Base-by-base conservation (phyloP, 2,888 invertebrate species). In the Polietes domitor region DNA sequence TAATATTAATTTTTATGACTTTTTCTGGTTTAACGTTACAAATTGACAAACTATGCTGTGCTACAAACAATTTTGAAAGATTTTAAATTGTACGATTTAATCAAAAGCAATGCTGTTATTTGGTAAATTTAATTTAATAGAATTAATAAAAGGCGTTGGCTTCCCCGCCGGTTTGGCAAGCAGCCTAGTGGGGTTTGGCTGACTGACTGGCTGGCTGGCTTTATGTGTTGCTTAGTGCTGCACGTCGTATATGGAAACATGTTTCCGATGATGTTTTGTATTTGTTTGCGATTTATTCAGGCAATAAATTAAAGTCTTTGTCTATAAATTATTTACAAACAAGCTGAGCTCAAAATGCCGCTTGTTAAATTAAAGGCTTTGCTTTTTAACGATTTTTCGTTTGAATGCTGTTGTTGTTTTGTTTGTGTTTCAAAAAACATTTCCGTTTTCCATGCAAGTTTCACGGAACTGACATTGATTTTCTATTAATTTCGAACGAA, bases 261-360 rank as follows among this genome's bases (percentile, higher is more conserved):
- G 68, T 68, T 43, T 68, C n/a, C 32, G 28, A 32, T 32, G n/a
- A 61, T 47, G 47, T 61, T 61, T 28, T 61, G 19, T 50, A 2
- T 17, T 50, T 50, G 15, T 61, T 68, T 47, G 41, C 37, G 32
- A 63, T 63, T 63, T 24, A 43, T 26, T 53, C 26, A 19, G n/a
- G 19, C 53, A 12, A 72, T 53, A 72, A 72, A 72, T 55, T 72
- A 72, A 72, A 32, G 75, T 32, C 63, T 53, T 75, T 75, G 65
- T 75, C 50, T 63, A 32, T 68, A n/a, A 37, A 55, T 43, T 41
- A 15, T 28, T 2, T 15, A 68, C 24, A 26, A 4, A 41, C 43
- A 61, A 28, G 43, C 65, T n/a, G n/a, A 53, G 37, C 37, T 1
- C 2, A 21, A 50, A 50, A 19, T 50, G 50, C 19, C 6, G 2